Percentiles rank a stretch among this genome's conserved stretches.
These are phyloP conservation scores for Drosophila cognata DNA, from an alignment of 2,888 invertebrate genomes.

Conservation along the genomic window DNA sequence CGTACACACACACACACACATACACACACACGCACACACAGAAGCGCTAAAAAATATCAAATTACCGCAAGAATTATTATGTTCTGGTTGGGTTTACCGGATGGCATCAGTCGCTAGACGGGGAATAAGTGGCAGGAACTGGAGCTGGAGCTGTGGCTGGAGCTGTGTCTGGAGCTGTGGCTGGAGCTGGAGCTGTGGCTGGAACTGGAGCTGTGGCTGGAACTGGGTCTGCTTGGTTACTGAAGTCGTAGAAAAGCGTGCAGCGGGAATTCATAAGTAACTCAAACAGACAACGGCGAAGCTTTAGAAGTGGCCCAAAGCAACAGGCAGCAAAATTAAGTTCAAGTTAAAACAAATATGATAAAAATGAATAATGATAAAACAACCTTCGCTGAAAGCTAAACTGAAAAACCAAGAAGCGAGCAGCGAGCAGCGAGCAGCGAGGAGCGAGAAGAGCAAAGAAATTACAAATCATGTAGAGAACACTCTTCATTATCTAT, in stretches of 20 bases:
- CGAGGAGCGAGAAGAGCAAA: neutral
- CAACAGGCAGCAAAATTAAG: conserved; percentile 6
- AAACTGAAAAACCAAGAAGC: neutral
- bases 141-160: neutral
- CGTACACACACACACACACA: neutral
- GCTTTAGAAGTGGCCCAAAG: conserved; percentile 38
- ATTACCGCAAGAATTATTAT: conserved; percentile 64
- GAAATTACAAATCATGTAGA: neutral
- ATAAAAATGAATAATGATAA: neutral
- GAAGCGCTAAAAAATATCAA: conserved; percentile 52
- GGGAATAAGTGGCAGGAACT: conserved; percentile 14
- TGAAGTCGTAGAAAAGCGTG: conserved; percentile 36
- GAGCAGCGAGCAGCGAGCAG: neutral
- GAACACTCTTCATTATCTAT: neutral
- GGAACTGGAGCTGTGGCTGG: neutral
- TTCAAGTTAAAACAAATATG: neutral
- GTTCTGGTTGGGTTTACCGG: conserved; percentile 36
- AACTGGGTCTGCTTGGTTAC: conserved; percentile 21
- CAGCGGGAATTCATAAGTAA: conserved; percentile 25
- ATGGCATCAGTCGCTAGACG: neutral
- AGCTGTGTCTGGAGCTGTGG: too few relatives aligned
- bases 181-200: too few relatives aligned
- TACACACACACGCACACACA: conserved; percentile 1
- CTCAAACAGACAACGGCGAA: conserved; percentile 19
- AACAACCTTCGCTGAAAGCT: neutral